phyloP scores from a whole-genome alignment of 2,797 vertebrate genomes.

The Hozukius guyotensis region DNA sequence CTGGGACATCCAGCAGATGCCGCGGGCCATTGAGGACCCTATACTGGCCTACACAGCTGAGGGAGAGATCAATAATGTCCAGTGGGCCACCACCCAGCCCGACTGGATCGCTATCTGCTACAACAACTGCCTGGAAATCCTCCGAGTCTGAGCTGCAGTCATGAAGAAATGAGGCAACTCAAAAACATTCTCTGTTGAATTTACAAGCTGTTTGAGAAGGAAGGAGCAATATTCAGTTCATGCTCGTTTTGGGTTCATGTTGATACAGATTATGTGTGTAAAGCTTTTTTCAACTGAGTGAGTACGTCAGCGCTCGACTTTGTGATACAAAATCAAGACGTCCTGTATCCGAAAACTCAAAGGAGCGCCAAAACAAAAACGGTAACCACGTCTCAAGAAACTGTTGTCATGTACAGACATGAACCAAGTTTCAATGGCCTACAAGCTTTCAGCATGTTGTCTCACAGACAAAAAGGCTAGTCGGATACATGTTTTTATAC shows the following conservation, averaged over 20 bases:
- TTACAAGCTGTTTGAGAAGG: neutral
- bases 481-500: constrained; percentile 7
- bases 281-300: neutral
- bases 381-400: constrained; percentile 1
- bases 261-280: constrained; percentile 3
- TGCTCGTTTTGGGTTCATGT: neutral
- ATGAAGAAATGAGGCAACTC: neutral
- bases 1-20: constrained; percentile 98
- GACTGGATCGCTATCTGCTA: constrained; percentile 95
- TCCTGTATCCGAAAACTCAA: neutral
- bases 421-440: neutral
- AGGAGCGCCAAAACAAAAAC: neutral
- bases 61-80: constrained; percentile 95
- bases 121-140: constrained; percentile 94
- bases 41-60: constrained; percentile 94
- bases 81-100: constrained; percentile 94
- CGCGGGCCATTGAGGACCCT: constrained; percentile 91
- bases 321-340: neutral
- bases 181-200: constrained; percentile 5
- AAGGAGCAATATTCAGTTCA: constrained; percentile 4
- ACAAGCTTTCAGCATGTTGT: neutral
- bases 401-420: neutral
- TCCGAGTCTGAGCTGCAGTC: constrained; percentile 87
- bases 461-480: neutral
- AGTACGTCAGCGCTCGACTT: neutral